Percentiles rank a stretch among this genome's conserved stretches.
Evolutionary conservation across 2,113 vertebrate species (phyloP).

Genomic region (Lathamus discolor): DNA sequence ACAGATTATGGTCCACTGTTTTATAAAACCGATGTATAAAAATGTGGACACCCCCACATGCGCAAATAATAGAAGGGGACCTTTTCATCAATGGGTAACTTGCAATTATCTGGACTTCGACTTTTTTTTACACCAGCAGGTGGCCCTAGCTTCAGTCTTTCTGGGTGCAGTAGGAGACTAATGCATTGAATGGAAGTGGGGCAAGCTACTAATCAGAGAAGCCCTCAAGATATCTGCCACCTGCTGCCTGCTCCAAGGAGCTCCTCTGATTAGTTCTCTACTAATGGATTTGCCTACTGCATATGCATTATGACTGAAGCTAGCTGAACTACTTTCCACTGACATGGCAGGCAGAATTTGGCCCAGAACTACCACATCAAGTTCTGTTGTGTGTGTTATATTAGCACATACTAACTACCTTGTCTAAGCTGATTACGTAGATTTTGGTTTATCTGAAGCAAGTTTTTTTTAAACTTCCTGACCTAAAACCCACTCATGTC

Average conservation of each 20-base stretch:
- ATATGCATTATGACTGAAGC: not conserved
- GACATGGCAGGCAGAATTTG: not conserved
- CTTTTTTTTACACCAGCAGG: not conserved
- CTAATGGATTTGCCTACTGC: not conserved
- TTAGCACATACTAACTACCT: not conserved
- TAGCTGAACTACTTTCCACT: not conserved
- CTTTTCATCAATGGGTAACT: not conserved
- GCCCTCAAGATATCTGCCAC: conserved; percentile 31
- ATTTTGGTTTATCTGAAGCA: not conserved
- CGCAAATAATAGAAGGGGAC: not conserved
- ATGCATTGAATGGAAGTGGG: not conserved
- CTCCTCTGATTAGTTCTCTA: not conserved
- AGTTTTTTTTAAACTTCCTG: conserved; percentile 4
- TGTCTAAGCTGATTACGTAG: not conserved
- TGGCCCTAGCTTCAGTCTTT: conserved; percentile 9
- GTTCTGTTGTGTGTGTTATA: not conserved
- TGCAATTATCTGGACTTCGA: not conserved
- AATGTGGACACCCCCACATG: not conserved
- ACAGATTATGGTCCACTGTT: not conserved
- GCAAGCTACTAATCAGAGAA: conserved; percentile 1
- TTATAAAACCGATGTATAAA: not conserved
- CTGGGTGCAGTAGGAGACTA: not conserved
- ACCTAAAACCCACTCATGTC: not conserved
- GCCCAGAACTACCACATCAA: not conserved
- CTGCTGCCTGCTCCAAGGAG: conserved; percentile 22